These are phyloP conservation scores for Okapia johnstoni DNA, from an alignment of 2,113 vertebrate genomes.

Conservation along the genomic window DNA sequence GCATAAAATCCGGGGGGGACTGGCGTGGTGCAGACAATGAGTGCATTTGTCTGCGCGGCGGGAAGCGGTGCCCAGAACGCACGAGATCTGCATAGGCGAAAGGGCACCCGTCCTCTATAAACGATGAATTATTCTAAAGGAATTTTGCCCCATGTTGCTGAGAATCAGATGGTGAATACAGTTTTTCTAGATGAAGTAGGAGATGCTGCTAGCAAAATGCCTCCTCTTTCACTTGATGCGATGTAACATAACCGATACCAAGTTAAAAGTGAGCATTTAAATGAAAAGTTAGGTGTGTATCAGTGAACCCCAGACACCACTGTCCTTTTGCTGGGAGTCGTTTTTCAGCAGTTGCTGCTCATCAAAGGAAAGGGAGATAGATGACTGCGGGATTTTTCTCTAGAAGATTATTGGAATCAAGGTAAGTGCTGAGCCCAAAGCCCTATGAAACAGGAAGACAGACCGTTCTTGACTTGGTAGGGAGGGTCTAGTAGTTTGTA, in stretches of 20 bases:
- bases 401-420: background rate
- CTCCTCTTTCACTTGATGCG: background rate
- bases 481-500: background rate
- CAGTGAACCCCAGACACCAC: background rate
- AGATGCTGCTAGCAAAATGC: background rate
- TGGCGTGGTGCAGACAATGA: background rate
- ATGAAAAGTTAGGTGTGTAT: background rate
- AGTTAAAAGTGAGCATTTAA: background rate
- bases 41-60: background rate
- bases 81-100: rapidly evolving
- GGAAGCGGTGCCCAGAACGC: background rate
- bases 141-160: background rate
- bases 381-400: background rate
- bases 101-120: background rate
- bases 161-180: background rate
- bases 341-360: background rate
- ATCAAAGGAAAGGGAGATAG: background rate
- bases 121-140: background rate
- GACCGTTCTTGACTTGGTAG: background rate
- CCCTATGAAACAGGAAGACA: background rate
- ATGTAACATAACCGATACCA: background rate
- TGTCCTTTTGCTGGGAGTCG: background rate
- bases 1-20: background rate
- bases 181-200: background rate
- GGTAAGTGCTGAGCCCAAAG: background rate